Base-by-base conservation (phyloP, 1,140 invertebrate species). In the Formica selysi region DNA sequence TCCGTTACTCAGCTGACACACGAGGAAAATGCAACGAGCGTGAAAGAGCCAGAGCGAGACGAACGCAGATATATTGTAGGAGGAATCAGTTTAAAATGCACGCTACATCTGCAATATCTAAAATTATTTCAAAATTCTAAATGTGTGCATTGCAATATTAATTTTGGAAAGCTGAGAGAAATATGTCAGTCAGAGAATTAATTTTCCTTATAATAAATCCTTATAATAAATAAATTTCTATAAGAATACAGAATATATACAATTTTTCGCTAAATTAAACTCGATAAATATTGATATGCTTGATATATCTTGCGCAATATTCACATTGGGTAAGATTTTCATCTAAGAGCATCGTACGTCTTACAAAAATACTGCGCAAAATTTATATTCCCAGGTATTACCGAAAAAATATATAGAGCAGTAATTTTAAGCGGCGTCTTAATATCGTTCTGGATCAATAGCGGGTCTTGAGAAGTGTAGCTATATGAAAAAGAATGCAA, bases 1-100 rank as follows among this genome's bases (percentile, higher is more conserved):
- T 87, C 90, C 90, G 90, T 91, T 91, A 91, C 64, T 83, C 90
- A 87, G 87, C 90, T 89, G 90, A 89, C 85, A 78, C 68, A 83
- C 59, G 36, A 67, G 64, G 86, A 61, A 90, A 90, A 90, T 85
- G 80, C 80, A 71, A 76, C 86, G 70, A 84, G 59, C 48, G 16
- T 41, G 86, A 48, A 70, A 70, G 76, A 81, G 29, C 38, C 48
- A 71, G 48, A 51, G 32, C 13, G 22, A 29, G 29, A 74, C 54
- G 29, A 62, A 41, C 79, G 22, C 4, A 48, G 57, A 73, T 74
- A 61, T 61, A 57, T 73, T 36, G 54, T 36, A 32, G 32, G 32
- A 48, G n/a, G 26, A 32, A 74, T 74, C 36, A 13, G 59, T 13
- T 57, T 29, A 13, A 57, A 36, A 83, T 74, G 48, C 54, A 10